Base-by-base conservation (phyloP, 53 echinoderm and acorn worm genomes). In the Actinopyga echinites region DNA sequence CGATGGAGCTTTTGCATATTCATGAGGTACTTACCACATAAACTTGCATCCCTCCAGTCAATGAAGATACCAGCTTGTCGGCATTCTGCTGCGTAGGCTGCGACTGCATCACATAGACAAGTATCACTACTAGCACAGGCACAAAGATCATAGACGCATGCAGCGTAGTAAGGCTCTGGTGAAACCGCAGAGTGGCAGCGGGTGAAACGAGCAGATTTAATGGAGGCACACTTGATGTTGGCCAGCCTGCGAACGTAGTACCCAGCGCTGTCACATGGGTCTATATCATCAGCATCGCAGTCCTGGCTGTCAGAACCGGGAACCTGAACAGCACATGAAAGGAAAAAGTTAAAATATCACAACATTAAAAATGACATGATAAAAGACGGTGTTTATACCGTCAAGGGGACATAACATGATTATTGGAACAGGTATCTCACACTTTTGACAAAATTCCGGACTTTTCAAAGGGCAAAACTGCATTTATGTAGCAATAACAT, bases 61-160 rank as follows among this genome's bases (percentile, higher is more conserved):
- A 99, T 78, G 23, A 86, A 79, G 26, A 99, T 64, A 8, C 94
- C 99, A 32, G 85, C 90, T 35, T 94, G 89, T 30, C 99, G 84
- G 79, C 99, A 99, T 68, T 99, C 99, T 9, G 99, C 99, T 24
- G 99, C 94, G 56, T 99, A 99, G 3, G 99, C 99, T 21, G 92
- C 92, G n/a, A 99, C 57, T 1, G 92, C 94, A 79, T 99, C 99
- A 85, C 99, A 99, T 36, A 95, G 85, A 36, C 99, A 99, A 6
- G 92, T 83, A 32, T 92, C 99, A 64, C 85, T 88, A 52, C 91
- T 81, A 0, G 91, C 87, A 74, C 97, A 99, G 5, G 99, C 99
- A 84, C 99, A 99, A 78, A 99, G 90, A 81, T 99, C 99, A 54
- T 99, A 99, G 15, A 95, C 99, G 54, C 99, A 99, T 25, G 99